phyloP scores from a whole-genome alignment of 2,113 vertebrate species.

The Gasterosteus nipponicus region DNA sequence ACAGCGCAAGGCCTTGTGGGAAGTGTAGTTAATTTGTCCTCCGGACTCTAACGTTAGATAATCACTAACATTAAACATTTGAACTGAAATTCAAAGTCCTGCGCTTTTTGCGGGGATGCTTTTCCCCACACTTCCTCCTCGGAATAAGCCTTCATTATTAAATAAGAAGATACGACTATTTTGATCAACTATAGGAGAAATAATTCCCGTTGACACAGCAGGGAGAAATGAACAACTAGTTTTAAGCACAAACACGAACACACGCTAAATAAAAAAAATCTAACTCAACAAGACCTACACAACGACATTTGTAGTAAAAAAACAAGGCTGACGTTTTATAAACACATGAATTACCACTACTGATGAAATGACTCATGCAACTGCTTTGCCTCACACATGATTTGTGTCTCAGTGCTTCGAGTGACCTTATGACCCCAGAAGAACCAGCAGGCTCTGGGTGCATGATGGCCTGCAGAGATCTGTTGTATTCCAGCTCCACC shows the following conservation, averaged over 20 bases:
- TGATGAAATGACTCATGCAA: background rate
- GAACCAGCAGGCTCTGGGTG: background rate
- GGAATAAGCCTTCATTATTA: background rate
- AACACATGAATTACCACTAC: background rate
- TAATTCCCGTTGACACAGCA: background rate
- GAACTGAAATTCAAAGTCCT: background rate
- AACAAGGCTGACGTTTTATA: background rate
- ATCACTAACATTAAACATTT: background rate
- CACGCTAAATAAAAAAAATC: background rate
- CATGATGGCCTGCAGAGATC: background rate
- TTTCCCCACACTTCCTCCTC: background rate
- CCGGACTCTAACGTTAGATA: too few relatives aligned
- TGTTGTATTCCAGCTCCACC: slow-evolving; percentile 45
- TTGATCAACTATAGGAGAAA: background rate
- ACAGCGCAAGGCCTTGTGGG: slow-evolving; percentile 57
- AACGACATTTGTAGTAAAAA: background rate
- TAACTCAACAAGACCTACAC: background rate
- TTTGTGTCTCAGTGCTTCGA: background rate
- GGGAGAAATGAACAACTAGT: background rate
- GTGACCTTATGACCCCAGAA: too few relatives aligned
- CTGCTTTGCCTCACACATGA: background rate
- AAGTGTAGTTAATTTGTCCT: slow-evolving; percentile 23
- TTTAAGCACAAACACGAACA: background rate
- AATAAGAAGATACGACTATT: background rate
- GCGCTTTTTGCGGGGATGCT: background rate